phyloP scores from a whole-genome alignment of 2,113 vertebrate species.

The Rhizomys pruinosus region DNA sequence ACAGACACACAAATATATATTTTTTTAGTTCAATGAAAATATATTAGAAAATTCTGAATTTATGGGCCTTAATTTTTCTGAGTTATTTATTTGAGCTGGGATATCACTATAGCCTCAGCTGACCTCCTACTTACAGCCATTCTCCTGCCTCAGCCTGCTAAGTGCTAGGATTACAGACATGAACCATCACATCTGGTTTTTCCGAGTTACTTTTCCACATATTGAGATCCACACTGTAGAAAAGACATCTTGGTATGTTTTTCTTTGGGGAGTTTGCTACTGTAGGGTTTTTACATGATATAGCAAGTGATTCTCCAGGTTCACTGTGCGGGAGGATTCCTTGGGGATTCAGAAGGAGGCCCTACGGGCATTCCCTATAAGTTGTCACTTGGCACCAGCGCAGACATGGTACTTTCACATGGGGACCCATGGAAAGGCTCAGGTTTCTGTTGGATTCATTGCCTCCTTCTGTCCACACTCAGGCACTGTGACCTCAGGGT shows the following conservation, averaged over 20 bases:
- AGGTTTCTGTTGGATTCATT: background rate
- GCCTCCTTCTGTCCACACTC: background rate
- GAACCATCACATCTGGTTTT: background rate
- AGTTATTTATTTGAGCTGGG: background rate
- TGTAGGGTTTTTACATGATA: background rate
- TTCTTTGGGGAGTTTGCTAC: background rate
- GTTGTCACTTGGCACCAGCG: background rate
- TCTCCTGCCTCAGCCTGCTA: background rate
- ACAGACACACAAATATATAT: background rate
- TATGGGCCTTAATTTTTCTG: background rate
- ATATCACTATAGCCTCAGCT: background rate
- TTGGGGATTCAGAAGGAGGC: background rate
- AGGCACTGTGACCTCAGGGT: background rate
- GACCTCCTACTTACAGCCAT: background rate
- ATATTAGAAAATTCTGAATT: slow-evolving; percentile 29
- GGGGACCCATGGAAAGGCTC: background rate
- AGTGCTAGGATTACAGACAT: background rate
- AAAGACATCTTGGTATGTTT: slow-evolving; percentile 23
- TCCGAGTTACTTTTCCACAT: background rate
- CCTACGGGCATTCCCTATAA: background rate
- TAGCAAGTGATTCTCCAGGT: background rate
- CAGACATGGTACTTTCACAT: background rate
- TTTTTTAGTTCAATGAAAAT: background rate
- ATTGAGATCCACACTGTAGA: background rate
- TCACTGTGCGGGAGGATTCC: background rate